Evolutionary conservation across 2,888 invertebrate genomes (phyloP), one percentile per base, ranked within the genome.

Genomic region (Tuta absoluta): DNA sequence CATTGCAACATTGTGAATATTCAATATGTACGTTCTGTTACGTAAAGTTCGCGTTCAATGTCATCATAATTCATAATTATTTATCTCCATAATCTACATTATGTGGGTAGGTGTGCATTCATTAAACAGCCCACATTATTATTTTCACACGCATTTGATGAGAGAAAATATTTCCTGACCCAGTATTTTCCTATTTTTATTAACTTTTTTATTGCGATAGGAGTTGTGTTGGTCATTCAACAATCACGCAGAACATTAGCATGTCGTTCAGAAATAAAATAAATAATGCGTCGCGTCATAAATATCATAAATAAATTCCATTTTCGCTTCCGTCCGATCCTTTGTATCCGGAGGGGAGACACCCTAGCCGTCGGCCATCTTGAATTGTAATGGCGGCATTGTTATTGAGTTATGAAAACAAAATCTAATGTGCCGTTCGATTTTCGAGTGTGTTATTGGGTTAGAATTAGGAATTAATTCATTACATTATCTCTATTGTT

Each of bases 321-420:
- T 69, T 76, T 45, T 74, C 76, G 81, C 81, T 88, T 90, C 90
- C 87, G 87, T 90, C 90, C 87, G 87, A 82, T 81, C 80, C 75
- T 75, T 78, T 69, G 75, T 75, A 79, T 85, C 85, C 85, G 85
- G 84, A 76, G 85, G 87, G 89, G 88, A 79, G 84, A 68, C 83
- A 84, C 89, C 88, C 89, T 81, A 82, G 62, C 62, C 75, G 71
- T 68, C 72, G 65, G 88, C 89, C 88, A 89, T 89, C 80, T 87
- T 89, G 79, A 74, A 79, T 84, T 82, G 78, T 81, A 83, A 85
- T 86, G 81, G 76, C 72, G 76, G 76, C 77, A 80, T 80, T 81
- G 77, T 74, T 66, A 63, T 66, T 53, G 65, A 67, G 69, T 67
- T 64, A 70, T 69, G 62, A 64, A 68, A 69, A 68, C 66, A 67